Percentiles rank a stretch among this genome's conserved stretches.
Evolutionary conservation across 2,113 vertebrate species (phyloP).

Genomic region (Aix galericulata): DNA sequence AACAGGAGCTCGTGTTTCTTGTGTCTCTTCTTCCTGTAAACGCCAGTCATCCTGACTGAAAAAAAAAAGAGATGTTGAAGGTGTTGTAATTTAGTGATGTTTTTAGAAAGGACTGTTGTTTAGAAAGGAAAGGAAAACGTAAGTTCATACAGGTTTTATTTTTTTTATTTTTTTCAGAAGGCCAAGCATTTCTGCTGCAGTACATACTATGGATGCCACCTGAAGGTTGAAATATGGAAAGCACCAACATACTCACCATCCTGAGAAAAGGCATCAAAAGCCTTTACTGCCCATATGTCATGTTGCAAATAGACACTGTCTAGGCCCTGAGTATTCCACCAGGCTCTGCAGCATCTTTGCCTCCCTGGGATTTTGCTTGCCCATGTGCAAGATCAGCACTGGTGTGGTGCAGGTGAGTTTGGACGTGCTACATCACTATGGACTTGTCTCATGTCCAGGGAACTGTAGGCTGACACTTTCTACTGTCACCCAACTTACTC

Average conservation of each 20-base stretch:
- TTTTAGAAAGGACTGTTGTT: not conserved
- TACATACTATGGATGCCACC: not conserved
- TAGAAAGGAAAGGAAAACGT: not conserved
- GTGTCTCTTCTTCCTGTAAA: not conserved
- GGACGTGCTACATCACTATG: not conserved
- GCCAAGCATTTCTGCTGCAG: not conserved
- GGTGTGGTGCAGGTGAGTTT: not conserved
- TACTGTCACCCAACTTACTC: not conserved
- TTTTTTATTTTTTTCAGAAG: not conserved
- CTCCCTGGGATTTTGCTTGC: not conserved
- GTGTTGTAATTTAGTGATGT: not conserved
- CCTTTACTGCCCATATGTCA: not conserved
- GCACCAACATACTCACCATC: too few species aligned
- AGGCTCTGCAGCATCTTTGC: not conserved
- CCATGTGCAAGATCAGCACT: not conserved
- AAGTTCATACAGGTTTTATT: not conserved
- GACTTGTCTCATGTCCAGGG: not conserved
- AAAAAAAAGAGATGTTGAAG: not conserved
- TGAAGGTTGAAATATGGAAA: not conserved
- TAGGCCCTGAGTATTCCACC: not conserved
- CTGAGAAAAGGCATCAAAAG: not conserved
- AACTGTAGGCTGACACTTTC: not conserved
- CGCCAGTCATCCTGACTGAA: not conserved
- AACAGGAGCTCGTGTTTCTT: not conserved
- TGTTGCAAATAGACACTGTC: not conserved